Base-by-base conservation (phyloP, 2,888 invertebrate species). In the Pyralis farinalis region DNA sequence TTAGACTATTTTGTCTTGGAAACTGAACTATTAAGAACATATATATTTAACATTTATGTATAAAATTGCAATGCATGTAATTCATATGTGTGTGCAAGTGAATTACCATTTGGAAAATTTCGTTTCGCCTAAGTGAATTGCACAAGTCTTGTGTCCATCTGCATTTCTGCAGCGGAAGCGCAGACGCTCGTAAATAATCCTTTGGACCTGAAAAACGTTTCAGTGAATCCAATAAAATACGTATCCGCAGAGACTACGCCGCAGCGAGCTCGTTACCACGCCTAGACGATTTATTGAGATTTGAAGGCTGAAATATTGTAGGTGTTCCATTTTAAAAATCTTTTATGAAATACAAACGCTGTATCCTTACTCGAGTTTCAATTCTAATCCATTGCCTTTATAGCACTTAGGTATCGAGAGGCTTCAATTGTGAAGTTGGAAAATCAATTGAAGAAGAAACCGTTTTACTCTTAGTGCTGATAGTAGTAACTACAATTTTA, bases 221-320 rank as follows among this genome's bases (percentile, higher is more conserved):
- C 85, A 83, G 76, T 84, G 82, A 85, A 86, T 88, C 87, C 86
- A 87, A 88, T 88, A 88, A 87, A 88, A 86, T 86, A 87, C 86
- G 86, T 85, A 88, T 87, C 87, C 87, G 85, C 83, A 85, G 84
- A 84, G 86, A 83, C 76, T 82, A 74, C 82, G 85, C 84, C 85
- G 84, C 85, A 84, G 77, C 68, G 86, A 78, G 85, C 85, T 85
- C 86, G 87, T 86, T 86, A 86, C 87, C 81, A 83, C 81, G 84
- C 86, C 87, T 81, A 84, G 81, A 78, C 83, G 87, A 87, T 88
- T 88, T 88, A 88, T 87, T 81, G 86, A 87, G 86, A 88, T 88
- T 85, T 88, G 87, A 86, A 83, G 77, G 72, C 76, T 85, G 78
- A 86, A 86, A 86, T 86, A 87, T 87, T 85, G 78, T 83, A 85